A percentile compares a stretch with the other conserved stretches of the same genome.
phyloP scores from a whole-genome alignment of 2,888 invertebrate species.

The Chymomyza amoena region DNA sequence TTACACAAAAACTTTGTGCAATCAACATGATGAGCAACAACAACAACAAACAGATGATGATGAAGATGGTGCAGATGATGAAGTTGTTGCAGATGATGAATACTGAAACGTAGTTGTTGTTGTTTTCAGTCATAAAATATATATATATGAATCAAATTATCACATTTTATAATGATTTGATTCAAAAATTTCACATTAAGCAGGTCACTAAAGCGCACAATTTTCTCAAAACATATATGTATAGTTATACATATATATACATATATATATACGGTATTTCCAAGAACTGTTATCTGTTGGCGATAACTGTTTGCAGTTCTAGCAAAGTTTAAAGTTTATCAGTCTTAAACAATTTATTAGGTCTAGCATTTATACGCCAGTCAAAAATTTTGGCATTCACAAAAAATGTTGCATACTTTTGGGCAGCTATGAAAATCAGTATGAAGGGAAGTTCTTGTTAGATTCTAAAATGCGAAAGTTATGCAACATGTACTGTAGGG shows the following conservation, averaged over 20 bases:
- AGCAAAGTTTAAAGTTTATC: background rate
- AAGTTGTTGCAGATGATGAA: background rate
- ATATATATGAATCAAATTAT: conserved; percentile 20
- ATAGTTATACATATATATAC: background rate
- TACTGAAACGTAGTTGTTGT: background rate
- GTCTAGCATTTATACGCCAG: background rate
- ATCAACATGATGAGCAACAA: conserved; percentile 20
- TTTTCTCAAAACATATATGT: background rate
- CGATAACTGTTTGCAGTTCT: too few relatives aligned
- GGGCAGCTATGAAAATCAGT: background rate
- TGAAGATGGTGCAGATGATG: background rate
- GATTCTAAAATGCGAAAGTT: too few relatives aligned
- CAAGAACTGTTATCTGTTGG: background rate
- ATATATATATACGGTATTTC: background rate
- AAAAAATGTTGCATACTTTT: conserved; percentile 10
- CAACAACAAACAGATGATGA: conserved; percentile 4
- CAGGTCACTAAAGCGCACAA: background rate
- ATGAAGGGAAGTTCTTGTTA: too few relatives aligned
- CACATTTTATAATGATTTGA: conserved; percentile 15
- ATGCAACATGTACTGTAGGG: too few relatives aligned
- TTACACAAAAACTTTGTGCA: conserved; percentile 14
- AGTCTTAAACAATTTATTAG: background rate
- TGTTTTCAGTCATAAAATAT: background rate
- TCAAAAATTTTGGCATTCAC: background rate
- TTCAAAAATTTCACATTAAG: background rate